Evolutionary conservation across 2,113 vertebrate species (phyloP).

Genomic region (Heteronetta atricapilla): DNA sequence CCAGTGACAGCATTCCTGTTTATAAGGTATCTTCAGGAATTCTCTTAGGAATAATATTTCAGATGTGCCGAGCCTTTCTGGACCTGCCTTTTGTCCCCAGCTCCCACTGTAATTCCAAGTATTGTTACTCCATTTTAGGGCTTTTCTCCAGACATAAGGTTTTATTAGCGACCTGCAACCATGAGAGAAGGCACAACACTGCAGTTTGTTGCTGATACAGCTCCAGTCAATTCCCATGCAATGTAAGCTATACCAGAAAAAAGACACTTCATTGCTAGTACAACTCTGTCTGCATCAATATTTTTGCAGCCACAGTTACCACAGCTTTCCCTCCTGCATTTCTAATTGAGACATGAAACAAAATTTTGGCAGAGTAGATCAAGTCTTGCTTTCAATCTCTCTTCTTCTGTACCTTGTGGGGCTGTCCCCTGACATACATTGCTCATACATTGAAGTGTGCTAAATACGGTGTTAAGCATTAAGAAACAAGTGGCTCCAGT

Average conservation of each 20-base stretch:
- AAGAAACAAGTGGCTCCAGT: neutral
- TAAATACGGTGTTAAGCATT: neutral
- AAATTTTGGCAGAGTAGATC: neutral
- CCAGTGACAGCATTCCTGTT: neutral
- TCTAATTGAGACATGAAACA: fast-evolving
- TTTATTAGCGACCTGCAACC: neutral
- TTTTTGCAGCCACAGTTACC: neutral
- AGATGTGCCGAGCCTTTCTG: neutral
- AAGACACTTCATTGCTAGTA: neutral
- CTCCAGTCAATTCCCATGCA: neutral
- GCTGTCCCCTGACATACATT: neutral
- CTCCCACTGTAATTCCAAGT: neutral
- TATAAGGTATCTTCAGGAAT: neutral
- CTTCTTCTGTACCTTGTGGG: neutral
- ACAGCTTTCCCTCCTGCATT: neutral
- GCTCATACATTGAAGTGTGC: neutral
- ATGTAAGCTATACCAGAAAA: neutral
- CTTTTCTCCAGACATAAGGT: neutral
- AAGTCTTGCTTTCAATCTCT: neutral
- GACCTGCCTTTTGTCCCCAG: neutral
- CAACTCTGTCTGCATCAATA: neutral
- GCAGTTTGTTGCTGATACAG: neutral
- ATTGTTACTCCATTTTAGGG: neutral
- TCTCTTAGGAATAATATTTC: neutral
- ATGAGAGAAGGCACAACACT: neutral